phyloP scores from a whole-genome alignment of 2,888 invertebrate genomes.

The Melipona bicolor region DNA sequence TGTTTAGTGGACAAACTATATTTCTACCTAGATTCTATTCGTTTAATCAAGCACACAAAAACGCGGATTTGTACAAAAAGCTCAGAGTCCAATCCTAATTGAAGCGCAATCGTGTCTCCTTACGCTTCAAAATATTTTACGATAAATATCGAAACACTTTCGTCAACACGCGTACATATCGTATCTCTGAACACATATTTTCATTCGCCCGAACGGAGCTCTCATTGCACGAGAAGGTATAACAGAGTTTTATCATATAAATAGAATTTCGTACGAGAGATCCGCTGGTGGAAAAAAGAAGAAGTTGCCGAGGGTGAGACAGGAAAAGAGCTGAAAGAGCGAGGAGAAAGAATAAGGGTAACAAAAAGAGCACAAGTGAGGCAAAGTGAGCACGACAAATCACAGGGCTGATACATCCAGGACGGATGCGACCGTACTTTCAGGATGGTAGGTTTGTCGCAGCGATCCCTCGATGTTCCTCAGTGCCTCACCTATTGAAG shows the following conservation, averaged over 20 bases:
- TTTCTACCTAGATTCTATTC: too few species aligned
- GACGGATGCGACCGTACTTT: conserved; percentile 50
- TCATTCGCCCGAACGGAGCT: not conserved
- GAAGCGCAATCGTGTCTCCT: not conserved
- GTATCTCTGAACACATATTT: not conserved
- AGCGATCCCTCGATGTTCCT: conserved; percentile 30
- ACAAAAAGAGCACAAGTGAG: conserved; percentile 37
- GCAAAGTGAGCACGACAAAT: conserved; percentile 64
- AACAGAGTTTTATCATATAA: conserved; percentile 23
- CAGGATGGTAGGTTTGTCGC: conserved; percentile 49
- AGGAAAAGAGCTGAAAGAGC: not conserved
- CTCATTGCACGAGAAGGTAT: not conserved
- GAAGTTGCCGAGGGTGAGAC: not conserved
- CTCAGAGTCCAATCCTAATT: too few species aligned
- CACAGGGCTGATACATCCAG: conserved; percentile 57
- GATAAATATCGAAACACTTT: not conserved
- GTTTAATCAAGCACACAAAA: too few species aligned
- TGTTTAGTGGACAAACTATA: too few species aligned
- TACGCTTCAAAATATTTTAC: not conserved
- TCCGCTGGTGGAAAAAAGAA: not conserved
- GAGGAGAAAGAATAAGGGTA: conserved; percentile 9
- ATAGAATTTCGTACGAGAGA: conserved; percentile 10
- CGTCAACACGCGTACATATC: too few species aligned
- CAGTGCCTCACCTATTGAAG: conserved; percentile 22
- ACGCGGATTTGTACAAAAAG: too few species aligned